Percentiles rank a stretch among this genome's conserved stretches.
Conservation (phyloP, 37 sponge, comb jelly and placozoan species). For the Tethya wilhelma region DNA sequence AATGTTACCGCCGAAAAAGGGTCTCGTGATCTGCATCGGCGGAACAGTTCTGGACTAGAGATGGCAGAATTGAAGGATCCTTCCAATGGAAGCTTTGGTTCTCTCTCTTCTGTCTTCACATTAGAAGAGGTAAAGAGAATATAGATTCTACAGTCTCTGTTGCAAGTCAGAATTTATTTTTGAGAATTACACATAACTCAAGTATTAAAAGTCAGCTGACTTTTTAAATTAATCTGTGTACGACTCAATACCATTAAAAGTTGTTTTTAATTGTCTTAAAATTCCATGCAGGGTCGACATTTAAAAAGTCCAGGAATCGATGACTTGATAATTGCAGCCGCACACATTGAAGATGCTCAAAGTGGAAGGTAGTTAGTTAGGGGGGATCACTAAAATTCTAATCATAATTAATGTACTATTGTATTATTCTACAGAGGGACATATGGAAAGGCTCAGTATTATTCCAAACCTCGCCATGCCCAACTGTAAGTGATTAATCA, state of each 20-base stretch:
- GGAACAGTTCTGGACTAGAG: too few relatives aligned
- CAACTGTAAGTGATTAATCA: constrained; percentile 18
- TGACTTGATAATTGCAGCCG: constrained; percentile 52
- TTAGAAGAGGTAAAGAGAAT: too few relatives aligned
- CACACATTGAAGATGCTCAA: constrained; percentile 66
- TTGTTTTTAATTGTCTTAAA: not conserved
- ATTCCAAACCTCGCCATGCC: constrained; percentile 37
- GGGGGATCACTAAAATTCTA: not conserved
- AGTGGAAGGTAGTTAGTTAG: constrained; percentile 25
- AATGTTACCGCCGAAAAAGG: too few relatives aligned
- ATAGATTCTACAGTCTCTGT: too few relatives aligned
- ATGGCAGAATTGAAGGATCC: too few relatives aligned
- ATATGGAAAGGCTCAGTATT: constrained; percentile 46
- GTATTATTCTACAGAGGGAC: constrained; percentile 33
- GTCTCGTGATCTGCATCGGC: too few relatives aligned
- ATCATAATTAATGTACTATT: not conserved
- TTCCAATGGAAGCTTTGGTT: too few relatives aligned
- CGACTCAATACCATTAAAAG: not conserved
- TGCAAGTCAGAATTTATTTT: too few relatives aligned
- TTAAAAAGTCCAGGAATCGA: not conserved
- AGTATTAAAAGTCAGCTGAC: not conserved
- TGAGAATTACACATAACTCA: not conserved
- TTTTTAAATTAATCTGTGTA: not conserved
- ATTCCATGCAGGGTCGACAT: not conserved
- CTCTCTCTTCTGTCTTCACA: too few relatives aligned